A percentile compares a stretch with the other conserved stretches of the same genome.
Conservation (phyloP, 2,113 vertebrate genomes). For the Bos taurus region ARS-UCD2.0 NC_037347.1:18658001-18658500, state of each 20-base stretch:
- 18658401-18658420: background rate
- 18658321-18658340: background rate
- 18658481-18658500: background rate
- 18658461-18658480: background rate
- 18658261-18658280: background rate
- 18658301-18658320: background rate
- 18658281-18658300: background rate
- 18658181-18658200: background rate
- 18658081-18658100: background rate
- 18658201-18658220: background rate
- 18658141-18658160: background rate
- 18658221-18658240: background rate
- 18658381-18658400: background rate
- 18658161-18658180: background rate
- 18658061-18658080: background rate
- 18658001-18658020: background rate
- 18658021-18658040: background rate
- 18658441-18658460: background rate
- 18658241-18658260: background rate
- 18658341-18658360: background rate
- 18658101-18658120: background rate
- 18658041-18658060: slow-evolving; percentile 11
- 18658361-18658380: slow-evolving; percentile 11
- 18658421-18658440: background rate
- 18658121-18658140: background rate